Evolutionary conservation across 2,797 vertebrate genomes (phyloP), one percentile per base, ranked within the genome.

Genomic region (Streptopelia turtur): DNA sequence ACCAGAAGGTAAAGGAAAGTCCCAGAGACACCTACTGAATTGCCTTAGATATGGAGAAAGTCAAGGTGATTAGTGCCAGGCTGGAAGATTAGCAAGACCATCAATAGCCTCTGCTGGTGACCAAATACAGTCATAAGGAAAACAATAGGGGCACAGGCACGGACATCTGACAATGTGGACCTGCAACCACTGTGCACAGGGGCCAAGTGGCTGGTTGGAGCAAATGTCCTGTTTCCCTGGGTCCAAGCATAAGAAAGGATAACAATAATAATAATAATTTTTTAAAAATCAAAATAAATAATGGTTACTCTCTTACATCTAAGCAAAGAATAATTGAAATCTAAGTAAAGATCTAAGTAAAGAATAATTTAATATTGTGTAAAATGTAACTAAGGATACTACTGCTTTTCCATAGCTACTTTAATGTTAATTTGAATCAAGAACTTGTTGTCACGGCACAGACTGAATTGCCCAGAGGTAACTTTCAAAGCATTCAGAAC

Each of bases 171-270:
- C 18, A 39, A 71, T 1, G 5, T 14, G 16, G 27, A 84, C 63
- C 39, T 60, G 39, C 41, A 60, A 60, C 21, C 3, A 2, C 43
- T 9, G 5, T 0, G 3, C 0, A 1, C 35, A 35, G 15, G 35
- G 63, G 13, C 21, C 47, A 77, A 86, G 28, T 1, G 0, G 18
- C 28, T 74, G 23, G 7, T 0, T 50, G n/a, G 11, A 78, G 18
- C 49, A 60, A 16, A 13, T 14, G 31, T 5, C 70, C 63, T 24
- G 30, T 68, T 64, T 59, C 20, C 13, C 17, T n/a, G 23, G 22
- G 5, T 65, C 59, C 27, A 63, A 66, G 47, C 27, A 28, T 22
- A 65, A 68, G n/a, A 56, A 75, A 81, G 8, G 18, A 31, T 35
- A 45, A 52, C 74, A 71, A 16, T 21, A 64, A 64, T 12, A n/a